Evolutionary conservation across 2,888 invertebrate species (phyloP).

Genomic region (Apeira syringaria): DNA sequence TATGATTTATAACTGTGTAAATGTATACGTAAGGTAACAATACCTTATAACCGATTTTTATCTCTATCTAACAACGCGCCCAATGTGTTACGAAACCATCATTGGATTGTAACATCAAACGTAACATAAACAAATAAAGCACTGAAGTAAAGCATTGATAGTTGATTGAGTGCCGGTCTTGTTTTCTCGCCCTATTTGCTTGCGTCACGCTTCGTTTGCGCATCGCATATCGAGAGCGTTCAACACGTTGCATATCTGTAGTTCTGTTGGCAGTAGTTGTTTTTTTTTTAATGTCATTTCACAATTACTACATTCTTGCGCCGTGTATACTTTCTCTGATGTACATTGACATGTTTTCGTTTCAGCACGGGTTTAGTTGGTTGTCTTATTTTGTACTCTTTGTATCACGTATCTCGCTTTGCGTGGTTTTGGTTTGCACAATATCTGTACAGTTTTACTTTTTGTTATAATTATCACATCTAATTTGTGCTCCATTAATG

Average conservation of each 20-base stretch:
- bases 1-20: too few species aligned
- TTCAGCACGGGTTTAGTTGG: conserved; percentile 46
- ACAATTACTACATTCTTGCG: conserved; percentile 39
- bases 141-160: conserved; percentile 48
- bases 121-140: neutral
- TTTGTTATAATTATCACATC: neutral
- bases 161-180: conserved; percentile 49
- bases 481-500: conserved; percentile 6
- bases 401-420: conserved; percentile 36
- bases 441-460: neutral
- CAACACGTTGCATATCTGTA: conserved; percentile 39
- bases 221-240: conserved; percentile 42
- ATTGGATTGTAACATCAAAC: conserved; percentile 1
- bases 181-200: conserved; percentile 68
- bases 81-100: neutral
- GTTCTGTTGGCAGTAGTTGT: conserved; percentile 38
- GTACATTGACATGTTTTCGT: conserved; percentile 29
- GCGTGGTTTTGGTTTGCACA: conserved; percentile 31
- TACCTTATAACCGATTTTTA: too few species aligned
- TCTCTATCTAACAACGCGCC: too few species aligned
- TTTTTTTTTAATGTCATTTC: neutral
- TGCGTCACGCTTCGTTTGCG: conserved; percentile 58
- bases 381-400: conserved; percentile 20
- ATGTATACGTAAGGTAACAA: too few species aligned
- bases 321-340: conserved; percentile 30